Evolutionary conservation across 2,113 vertebrate species (phyloP).

Genomic region (Pantherophis guttatus): DNA sequence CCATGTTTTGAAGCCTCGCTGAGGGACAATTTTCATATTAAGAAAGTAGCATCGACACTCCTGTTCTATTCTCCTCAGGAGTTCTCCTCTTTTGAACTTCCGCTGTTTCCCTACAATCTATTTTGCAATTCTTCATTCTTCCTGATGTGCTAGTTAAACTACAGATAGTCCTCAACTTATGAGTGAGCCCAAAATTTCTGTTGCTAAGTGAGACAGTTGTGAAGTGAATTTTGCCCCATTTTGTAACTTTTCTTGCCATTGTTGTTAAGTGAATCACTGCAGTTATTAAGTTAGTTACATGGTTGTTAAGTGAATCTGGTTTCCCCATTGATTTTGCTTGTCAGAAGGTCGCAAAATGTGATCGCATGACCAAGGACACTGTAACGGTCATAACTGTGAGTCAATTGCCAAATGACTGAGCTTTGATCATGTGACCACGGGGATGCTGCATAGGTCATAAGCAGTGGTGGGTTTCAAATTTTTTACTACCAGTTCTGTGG

Average conservation of each 20-base stretch:
- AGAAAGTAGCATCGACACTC: not conserved
- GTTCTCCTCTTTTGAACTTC: not conserved
- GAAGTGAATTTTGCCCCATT: not conserved
- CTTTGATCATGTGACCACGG: not conserved
- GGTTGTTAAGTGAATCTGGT: not conserved
- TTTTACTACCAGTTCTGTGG: too few species aligned
- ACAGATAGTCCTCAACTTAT: not conserved
- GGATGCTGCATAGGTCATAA: not conserved
- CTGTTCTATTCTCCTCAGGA: not conserved
- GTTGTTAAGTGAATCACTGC: not conserved
- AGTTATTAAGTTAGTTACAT: not conserved
- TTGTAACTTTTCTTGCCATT: not conserved
- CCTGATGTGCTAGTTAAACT: not conserved
- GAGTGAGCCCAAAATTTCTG: not conserved
- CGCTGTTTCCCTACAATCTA: not conserved
- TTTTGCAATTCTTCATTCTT: not conserved
- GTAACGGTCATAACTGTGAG: not conserved
- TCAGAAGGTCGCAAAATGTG: not conserved
- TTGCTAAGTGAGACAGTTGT: not conserved
- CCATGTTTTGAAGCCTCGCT: not conserved
- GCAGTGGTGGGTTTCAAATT: too few species aligned
- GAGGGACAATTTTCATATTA: not conserved
- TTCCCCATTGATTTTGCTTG: not conserved
- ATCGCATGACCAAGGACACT: not conserved
- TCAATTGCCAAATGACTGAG: not conserved